A percentile compares a stretch with the other conserved stretches of the same genome.
Evolutionary conservation across 2,113 vertebrate species (phyloP).

Genomic region (Alexandromys fortis): DNA sequence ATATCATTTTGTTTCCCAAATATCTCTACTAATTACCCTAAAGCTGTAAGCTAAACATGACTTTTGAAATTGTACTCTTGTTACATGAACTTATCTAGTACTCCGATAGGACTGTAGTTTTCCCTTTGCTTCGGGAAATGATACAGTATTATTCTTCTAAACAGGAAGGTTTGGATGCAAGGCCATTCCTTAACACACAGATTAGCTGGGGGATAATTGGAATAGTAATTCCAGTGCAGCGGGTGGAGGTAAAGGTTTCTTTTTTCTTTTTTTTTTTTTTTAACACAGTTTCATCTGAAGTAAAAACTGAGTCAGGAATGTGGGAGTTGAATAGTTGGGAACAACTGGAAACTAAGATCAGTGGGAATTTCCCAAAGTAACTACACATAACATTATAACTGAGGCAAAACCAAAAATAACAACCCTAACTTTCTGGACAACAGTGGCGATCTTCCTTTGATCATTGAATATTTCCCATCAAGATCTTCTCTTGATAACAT

Average conservation of each 20-base stretch:
- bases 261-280: background rate
- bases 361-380: no score
- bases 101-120: background rate
- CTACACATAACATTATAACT: no score
- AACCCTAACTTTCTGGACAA: background rate
- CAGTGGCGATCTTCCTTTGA: background rate
- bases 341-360: background rate
- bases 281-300: background rate
- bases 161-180: fast-evolving
- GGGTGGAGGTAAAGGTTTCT: background rate
- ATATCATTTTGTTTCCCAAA: background rate
- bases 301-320: background rate
- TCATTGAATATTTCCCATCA: fast-evolving
- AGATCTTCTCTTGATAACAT: background rate
- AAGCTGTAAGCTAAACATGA: background rate
- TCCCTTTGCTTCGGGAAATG: background rate
- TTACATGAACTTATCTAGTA: background rate
- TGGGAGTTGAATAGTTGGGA: fast-evolving
- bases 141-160: background rate
- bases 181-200: background rate
- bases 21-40: background rate
- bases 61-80: background rate
- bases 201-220: background rate
- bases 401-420: background rate
- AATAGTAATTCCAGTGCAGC: fast-evolving